Percentiles rank a stretch among this genome's conserved stretches.
These are phyloP conservation scores for Phrynocephalus vlangalii DNA, from an alignment of 2,797 vertebrate genomes.

Conservation along the genomic window DNA sequence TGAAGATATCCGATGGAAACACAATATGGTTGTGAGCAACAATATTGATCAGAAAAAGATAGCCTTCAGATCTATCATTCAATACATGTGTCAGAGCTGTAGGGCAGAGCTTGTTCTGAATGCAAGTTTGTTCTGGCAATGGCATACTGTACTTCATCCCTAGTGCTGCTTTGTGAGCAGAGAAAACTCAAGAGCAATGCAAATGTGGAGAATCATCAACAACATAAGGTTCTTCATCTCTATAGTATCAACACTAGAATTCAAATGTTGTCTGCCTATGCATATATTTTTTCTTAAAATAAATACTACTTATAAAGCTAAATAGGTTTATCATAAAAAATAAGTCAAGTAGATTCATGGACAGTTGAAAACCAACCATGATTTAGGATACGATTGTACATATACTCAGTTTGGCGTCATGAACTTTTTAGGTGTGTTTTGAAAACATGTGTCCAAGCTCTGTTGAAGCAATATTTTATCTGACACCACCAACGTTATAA, in stretches of 20 bases:
- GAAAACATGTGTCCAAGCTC: neutral
- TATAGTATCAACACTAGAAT: neutral
- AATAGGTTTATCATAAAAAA: neutral
- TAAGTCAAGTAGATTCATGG: neutral
- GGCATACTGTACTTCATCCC: neutral
- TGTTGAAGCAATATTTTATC: neutral
- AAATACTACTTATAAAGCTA: neutral
- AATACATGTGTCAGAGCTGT: slow-evolving; percentile 12
- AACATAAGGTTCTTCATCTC: neutral
- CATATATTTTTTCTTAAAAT: neutral
- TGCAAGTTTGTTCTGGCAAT: neutral
- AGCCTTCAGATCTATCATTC: slow-evolving; percentile 24
- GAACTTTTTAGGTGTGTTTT: too few species aligned
- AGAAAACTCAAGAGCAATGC: neutral
- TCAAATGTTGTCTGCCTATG: neutral
- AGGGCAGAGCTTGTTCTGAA: neutral
- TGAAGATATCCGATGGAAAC: slow-evolving; percentile 21
- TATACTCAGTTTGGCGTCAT: neutral
- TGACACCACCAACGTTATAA: too few species aligned
- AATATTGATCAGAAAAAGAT: slow-evolving; percentile 9
- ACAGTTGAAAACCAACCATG: neutral
- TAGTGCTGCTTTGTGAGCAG: neutral
- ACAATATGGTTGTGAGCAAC: neutral
- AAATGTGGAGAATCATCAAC: neutral
- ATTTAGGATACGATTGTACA: neutral